Percentiles rank a stretch among this genome's conserved stretches.
Conservation (phyloP, 1,140 invertebrate species). For the Drosophila tani region DNA sequence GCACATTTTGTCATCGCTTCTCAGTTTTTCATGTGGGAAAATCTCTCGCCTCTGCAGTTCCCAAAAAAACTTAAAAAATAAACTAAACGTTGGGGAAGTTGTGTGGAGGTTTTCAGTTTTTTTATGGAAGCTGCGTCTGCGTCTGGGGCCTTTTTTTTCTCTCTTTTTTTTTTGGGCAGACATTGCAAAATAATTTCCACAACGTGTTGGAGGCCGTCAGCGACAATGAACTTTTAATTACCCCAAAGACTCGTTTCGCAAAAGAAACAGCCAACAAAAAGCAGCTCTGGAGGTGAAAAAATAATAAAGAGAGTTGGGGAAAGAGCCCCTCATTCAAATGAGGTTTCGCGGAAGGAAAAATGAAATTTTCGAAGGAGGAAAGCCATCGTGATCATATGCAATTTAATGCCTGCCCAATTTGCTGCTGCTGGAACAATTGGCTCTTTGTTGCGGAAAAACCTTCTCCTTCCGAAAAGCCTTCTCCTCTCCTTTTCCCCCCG, state of each 20-base stretch:
- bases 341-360: slow-evolving; percentile 48
- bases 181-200: slow-evolving; percentile 74
- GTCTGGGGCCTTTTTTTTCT: slow-evolving; percentile 13
- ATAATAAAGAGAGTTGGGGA: slow-evolving; percentile 1
- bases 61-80: not conserved
- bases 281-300: not conserved
- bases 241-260: slow-evolving; percentile 63
- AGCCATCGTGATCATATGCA: slow-evolving; percentile 46
- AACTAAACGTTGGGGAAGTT: slow-evolving; percentile 33
- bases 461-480: slow-evolving; percentile 12
- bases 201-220: slow-evolving; percentile 39
- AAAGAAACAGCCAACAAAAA: slow-evolving; percentile 31
- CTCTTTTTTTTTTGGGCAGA: slow-evolving; percentile 44
- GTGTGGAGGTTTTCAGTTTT: slow-evolving; percentile 12
- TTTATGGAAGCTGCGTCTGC: slow-evolving; percentile 21
- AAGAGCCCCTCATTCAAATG: slow-evolving; percentile 35
- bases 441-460: slow-evolving; percentile 36
- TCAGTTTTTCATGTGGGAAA: slow-evolving; percentile 69
- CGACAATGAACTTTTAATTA: slow-evolving; percentile 79
- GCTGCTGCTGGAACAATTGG: slow-evolving; percentile 29
- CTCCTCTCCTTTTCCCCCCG: not conserved
- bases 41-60: slow-evolving; percentile 41
- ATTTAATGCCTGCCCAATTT: slow-evolving; percentile 44
- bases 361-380: slow-evolving; percentile 21
- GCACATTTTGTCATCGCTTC: slow-evolving; percentile 71